Percentiles rank a stretch among this genome's conserved stretches.
phyloP scores from a whole-genome alignment of 2,888 invertebrate genomes.

The Euclidia mi region DNA sequence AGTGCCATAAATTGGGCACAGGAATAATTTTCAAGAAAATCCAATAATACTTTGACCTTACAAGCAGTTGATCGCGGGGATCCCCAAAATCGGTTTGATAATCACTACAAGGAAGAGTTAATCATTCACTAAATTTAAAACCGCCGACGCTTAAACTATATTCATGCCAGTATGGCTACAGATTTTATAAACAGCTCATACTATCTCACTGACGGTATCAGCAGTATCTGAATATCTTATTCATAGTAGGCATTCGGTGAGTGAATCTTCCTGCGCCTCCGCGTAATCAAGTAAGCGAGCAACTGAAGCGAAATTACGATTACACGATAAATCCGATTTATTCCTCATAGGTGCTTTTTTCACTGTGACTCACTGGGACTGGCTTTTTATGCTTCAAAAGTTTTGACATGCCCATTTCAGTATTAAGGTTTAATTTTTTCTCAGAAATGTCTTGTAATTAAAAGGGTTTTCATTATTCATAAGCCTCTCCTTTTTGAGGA shows the following conservation, averaged over 20 bases:
- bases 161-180: too few relatives aligned
- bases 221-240: constrained; percentile 65
- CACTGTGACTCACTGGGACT: constrained; percentile 59
- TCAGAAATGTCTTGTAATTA: constrained; percentile 25
- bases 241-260: constrained; percentile 65
- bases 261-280: constrained; percentile 67
- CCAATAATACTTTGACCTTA: too few relatives aligned
- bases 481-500: constrained; percentile 22
- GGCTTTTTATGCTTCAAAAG: constrained; percentile 63
- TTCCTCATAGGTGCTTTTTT: constrained; percentile 67
- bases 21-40: too few relatives aligned
- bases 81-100: too few relatives aligned
- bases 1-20: too few relatives aligned
- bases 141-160: too few relatives aligned
- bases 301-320: constrained; percentile 76
- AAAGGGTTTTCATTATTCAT: constrained; percentile 32
- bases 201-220: constrained; percentile 32
- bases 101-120: too few relatives aligned
- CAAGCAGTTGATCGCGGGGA: too few relatives aligned
- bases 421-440: constrained; percentile 43
- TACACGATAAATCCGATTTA: constrained; percentile 81
- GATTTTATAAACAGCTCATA: constrained; percentile 24
- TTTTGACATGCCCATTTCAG: constrained; percentile 63
- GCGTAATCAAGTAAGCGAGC: constrained; percentile 75
- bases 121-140: too few relatives aligned